Conservation (phyloP, 2,888 invertebrate species). For the Palloptera scutellata region DNA sequence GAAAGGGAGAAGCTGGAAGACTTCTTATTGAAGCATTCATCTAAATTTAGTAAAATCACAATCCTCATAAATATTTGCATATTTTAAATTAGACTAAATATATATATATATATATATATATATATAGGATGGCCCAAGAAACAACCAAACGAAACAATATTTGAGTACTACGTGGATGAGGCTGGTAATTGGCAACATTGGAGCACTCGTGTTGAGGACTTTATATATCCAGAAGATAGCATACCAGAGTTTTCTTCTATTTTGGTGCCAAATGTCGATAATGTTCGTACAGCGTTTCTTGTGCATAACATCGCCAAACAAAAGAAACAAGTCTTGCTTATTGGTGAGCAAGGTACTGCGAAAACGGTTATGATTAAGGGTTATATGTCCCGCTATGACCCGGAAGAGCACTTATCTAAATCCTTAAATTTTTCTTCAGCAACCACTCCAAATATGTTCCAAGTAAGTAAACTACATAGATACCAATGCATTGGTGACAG, state of each 20-base stretch:
- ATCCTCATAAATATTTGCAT: too few species aligned
- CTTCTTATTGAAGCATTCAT: constrained; percentile 72
- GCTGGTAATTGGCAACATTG: constrained; percentile 85
- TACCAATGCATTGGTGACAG: too few species aligned
- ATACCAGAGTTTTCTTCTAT: constrained; percentile 82
- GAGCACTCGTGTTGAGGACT: constrained; percentile 77
- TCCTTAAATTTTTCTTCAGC: constrained; percentile 91
- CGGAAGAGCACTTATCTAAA: constrained; percentile 80
- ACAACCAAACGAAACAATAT: constrained; percentile 76
- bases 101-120: not conserved
- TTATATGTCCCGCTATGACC: constrained; percentile 78
- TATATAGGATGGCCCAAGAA: constrained; percentile 76
- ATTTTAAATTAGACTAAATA: not conserved
- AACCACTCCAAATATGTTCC: constrained; percentile 85
- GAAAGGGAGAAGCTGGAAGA: constrained; percentile 77
- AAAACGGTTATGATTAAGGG: constrained; percentile 92
- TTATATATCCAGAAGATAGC: constrained; percentile 75
- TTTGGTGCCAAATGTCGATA: constrained; percentile 88
- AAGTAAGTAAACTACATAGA: constrained; percentile 43
- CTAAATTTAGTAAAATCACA: constrained; percentile 65
- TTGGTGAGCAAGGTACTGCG: constrained; percentile 91
- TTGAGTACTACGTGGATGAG: constrained; percentile 80
- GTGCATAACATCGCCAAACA: constrained; percentile 84
- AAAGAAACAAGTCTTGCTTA: constrained; percentile 81
- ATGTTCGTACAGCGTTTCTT: constrained; percentile 84